Base-by-base conservation (phyloP, 2,797 vertebrate genomes). In the Neosalanx taihuensis region DNA sequence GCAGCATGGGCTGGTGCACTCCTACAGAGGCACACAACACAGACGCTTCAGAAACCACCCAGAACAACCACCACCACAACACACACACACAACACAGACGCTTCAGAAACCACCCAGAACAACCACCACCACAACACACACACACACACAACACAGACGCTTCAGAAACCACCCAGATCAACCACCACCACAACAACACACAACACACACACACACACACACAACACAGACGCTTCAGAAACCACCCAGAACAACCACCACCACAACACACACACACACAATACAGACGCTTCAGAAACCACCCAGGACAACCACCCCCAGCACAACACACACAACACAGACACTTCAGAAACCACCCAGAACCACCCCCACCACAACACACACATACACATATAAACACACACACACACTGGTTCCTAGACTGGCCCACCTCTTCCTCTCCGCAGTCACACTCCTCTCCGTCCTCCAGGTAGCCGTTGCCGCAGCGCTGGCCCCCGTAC, bases 381-480 rank as follows among this genome's bases (percentile, higher is more conserved):
- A 31, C 60, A 64, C 62, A 35, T 62, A 37, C 30, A 59, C 71
- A 67, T 64, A 72, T 17, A 46, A 63, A 65, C 63, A 26, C 23
- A 26, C 23, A 26, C 23, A 26, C 23, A 10, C 26, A 57, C 41
- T 26, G 23, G 23, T 26, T 9, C 1, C 62, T 6, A 68, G 49
- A 61, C 51, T 15, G 30, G 3, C 86, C 89, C 79, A 99, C 98
- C 94, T 98, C 95, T 70, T 93, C 94, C 4, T 97, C 95, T 66
- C 98, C 98, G 76, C 98, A 99, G 90, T 99, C 98, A 80, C 98
- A 99, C 66, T 99, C 94, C 76, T 99, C 98, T 1, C 97, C 97
- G 0, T 98, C 95, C 89, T 99, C 98, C 87, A 98, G 89, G 92
- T 98, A 99, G 26, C 98, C 97, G 1, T 99, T 99, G 71, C 98